Conservation (phyloP, 2,888 invertebrate species). For the Trichogramma evanescens region DNA sequence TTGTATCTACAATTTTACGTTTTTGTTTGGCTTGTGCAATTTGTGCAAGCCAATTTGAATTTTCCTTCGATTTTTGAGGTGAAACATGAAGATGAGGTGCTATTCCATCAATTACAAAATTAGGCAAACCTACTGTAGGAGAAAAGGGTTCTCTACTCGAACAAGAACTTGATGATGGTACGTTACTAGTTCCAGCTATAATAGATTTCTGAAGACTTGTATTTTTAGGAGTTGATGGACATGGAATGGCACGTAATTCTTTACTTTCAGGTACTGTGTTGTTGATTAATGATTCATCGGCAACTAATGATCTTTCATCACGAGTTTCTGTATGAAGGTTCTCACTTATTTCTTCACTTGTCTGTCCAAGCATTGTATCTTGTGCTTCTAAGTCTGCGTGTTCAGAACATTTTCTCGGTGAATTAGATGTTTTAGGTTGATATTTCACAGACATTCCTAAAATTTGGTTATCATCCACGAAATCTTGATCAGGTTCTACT, state of each 20-base stretch:
- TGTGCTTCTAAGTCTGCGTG: too few relatives aligned
- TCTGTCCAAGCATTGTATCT: too few relatives aligned
- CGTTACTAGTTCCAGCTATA: too few relatives aligned
- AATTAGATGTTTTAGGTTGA: neutral
- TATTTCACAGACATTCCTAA: conserved; percentile 49
- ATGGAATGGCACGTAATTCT: neutral
- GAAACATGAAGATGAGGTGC: conserved; percentile 70
- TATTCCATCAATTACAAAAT: conserved; percentile 68
- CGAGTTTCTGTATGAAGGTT: too few relatives aligned
- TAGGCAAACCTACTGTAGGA: conserved; percentile 67
- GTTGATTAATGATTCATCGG: too few relatives aligned
- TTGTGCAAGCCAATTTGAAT: conserved; percentile 65
- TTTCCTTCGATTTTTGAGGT: conserved; percentile 59
- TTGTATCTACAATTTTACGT: conserved; percentile 26
- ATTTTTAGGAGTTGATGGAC: conserved; percentile 10
- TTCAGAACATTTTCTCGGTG: too few relatives aligned
- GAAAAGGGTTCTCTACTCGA: conserved; percentile 42
- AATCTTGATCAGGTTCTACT: conserved; percentile 52
- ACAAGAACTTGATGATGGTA: too few relatives aligned
- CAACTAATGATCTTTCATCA: too few relatives aligned
- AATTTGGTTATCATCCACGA: conserved; percentile 35
- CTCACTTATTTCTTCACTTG: too few relatives aligned
- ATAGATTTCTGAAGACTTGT: too few relatives aligned
- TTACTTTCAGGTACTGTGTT: too few relatives aligned
- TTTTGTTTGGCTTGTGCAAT: too few relatives aligned